phyloP scores from a whole-genome alignment of 2,797 vertebrate species.

The Cynopterus sphinx region DNA sequence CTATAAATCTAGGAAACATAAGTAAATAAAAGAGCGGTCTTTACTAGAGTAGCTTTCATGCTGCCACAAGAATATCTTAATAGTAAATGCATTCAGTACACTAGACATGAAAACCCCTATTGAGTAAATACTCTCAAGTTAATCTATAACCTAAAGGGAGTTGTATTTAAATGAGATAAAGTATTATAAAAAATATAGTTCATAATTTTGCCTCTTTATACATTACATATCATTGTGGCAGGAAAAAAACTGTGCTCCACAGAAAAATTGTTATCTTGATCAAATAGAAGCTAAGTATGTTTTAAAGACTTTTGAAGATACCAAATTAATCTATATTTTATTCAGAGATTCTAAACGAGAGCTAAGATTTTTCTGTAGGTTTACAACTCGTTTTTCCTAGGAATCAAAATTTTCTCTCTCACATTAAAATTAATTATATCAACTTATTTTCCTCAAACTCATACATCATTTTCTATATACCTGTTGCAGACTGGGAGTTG shows the following conservation, averaged over 20 bases:
- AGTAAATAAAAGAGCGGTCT: not conserved
- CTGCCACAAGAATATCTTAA: conserved; percentile 15
- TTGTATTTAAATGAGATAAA: conserved; percentile 45
- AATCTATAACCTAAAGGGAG: conserved; percentile 10
- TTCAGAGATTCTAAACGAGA: conserved; percentile 10
- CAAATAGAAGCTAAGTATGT: not conserved
- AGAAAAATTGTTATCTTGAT: conserved; percentile 19
- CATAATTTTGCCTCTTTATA: conserved; percentile 45
- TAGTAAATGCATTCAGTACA: conserved; percentile 27
- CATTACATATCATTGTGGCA: not conserved
- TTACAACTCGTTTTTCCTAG: conserved; percentile 14
- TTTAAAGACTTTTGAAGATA: conserved; percentile 36
- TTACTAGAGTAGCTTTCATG: not conserved
- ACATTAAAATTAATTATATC: not conserved
- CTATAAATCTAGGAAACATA: not conserved
- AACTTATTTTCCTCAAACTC: not conserved
- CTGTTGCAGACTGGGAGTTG: conserved; percentile 98
- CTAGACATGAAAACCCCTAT: conserved; percentile 10
- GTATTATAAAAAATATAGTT: not conserved
- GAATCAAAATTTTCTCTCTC: conserved; percentile 20
- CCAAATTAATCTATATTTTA: conserved; percentile 42
- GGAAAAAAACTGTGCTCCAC: not conserved
- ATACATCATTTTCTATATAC: conserved; percentile 82
- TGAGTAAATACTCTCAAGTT: conserved; percentile 34
- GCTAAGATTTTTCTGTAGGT: conserved; percentile 33